phyloP scores from a whole-genome alignment of 2,797 vertebrate species.

The Ataeniobius toweri region DNA sequence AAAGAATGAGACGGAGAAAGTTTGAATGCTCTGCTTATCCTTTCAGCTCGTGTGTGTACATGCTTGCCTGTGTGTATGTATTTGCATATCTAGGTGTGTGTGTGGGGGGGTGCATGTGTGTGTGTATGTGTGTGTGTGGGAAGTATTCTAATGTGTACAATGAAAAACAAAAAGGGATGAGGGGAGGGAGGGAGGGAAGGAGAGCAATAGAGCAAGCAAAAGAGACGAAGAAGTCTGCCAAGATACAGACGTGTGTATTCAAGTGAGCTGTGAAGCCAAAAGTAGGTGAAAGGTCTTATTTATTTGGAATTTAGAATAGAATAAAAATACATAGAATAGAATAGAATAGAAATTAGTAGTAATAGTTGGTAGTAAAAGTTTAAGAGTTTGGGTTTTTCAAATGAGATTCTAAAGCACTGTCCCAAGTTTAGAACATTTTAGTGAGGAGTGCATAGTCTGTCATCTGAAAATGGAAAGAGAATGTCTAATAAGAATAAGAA shows the following conservation, averaged over 20 bases:
- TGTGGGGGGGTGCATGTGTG: conserved; percentile 13
- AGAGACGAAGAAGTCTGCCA: conserved; percentile 49
- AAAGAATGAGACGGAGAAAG: conserved; percentile 71
- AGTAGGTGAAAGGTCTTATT: conserved; percentile 66
- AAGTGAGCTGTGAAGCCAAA: conserved; percentile 55
- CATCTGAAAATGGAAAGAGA: background rate
- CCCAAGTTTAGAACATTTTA: background rate
- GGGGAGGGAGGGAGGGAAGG: conserved; percentile 9
- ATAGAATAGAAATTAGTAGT: conserved; percentile 18
- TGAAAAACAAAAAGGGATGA: conserved; percentile 17
- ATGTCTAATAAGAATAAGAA: background rate
- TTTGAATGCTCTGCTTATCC: conserved; percentile 78
- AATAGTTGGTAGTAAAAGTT: background rate
- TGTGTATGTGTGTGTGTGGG: conserved; percentile 31
- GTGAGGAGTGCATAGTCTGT: background rate
- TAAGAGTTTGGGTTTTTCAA: background rate
- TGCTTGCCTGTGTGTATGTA: conserved; percentile 20
- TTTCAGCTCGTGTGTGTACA: conserved; percentile 61
- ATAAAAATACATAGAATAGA: conserved; percentile 31
- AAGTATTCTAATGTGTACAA: conserved; percentile 59
- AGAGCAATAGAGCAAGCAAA: conserved; percentile 21
- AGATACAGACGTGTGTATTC: conserved; percentile 53
- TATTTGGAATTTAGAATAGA: conserved; percentile 45
- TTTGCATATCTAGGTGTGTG: conserved; percentile 21
- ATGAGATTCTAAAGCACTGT: too few species aligned